Conservation (phyloP, 2,797 vertebrate species). For the Lateolabrax maculatus region DNA sequence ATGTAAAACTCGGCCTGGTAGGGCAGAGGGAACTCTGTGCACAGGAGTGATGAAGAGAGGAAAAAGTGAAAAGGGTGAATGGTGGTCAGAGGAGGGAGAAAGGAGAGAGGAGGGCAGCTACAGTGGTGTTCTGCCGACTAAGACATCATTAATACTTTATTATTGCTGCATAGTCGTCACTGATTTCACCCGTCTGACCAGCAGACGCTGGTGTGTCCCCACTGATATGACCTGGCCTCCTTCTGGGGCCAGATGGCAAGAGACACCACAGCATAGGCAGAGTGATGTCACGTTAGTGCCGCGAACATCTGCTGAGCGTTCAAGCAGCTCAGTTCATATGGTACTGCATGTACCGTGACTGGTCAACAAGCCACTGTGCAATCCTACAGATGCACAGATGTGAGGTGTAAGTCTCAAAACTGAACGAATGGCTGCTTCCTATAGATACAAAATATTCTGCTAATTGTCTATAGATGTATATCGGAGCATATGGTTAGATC, state of each 20-base stretch:
- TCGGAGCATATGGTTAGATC: neutral
- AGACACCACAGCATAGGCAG: slow-evolving; percentile 62
- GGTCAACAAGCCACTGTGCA: slow-evolving; percentile 37
- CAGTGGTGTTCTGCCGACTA: slow-evolving; percentile 1
- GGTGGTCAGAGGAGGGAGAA: neutral
- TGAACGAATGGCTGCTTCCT: neutral
- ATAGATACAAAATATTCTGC: neutral
- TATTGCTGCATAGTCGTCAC: slow-evolving; percentile 14
- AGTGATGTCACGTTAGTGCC: slow-evolving; percentile 63
- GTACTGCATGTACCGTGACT: slow-evolving; percentile 34
- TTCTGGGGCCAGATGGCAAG: slow-evolving; percentile 68
- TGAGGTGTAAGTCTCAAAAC: slow-evolving; percentile 13
- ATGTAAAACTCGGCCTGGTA: slow-evolving; percentile 99
- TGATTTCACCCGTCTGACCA: slow-evolving; percentile 24
- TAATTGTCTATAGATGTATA: neutral
- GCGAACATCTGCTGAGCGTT: slow-evolving; percentile 68
- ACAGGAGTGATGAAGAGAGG: neutral
- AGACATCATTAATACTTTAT: slow-evolving; percentile 26
- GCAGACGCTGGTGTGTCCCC: slow-evolving; percentile 12
- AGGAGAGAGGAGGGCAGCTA: neutral
- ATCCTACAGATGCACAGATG: slow-evolving; percentile 43
- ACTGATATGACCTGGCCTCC: slow-evolving; percentile 36
- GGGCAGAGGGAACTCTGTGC: slow-evolving; percentile 92
- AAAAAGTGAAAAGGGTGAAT: neutral
- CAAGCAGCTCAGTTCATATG: slow-evolving; percentile 25